Evolutionary conservation across 92 coral and sea anemone species (phyloP).

Genomic region (Ricordea florida): DNA sequence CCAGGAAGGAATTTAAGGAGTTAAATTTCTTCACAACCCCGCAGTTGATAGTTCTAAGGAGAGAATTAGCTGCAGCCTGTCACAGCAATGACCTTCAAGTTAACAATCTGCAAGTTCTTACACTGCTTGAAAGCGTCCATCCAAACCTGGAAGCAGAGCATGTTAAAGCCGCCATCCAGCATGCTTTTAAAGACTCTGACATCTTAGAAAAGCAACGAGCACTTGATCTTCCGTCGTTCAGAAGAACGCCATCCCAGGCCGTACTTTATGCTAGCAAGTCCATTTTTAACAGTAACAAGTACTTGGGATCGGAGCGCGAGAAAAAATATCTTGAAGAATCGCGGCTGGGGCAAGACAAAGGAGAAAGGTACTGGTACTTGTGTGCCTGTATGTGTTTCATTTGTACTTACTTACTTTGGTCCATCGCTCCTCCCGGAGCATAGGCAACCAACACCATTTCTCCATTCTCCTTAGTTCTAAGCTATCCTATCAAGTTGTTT

Average conservation of each 20-base stretch:
- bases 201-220: too few relatives aligned
- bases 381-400: too few relatives aligned
- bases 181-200: slow-evolving; percentile 13
- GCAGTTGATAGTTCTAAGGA: slow-evolving; percentile 70
- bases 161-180: slow-evolving; percentile 39
- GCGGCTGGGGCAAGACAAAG: too few relatives aligned
- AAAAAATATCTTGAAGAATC: not conserved
- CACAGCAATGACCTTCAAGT: slow-evolving; percentile 9
- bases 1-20: slow-evolving; percentile 44
- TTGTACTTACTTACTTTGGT: too few relatives aligned
- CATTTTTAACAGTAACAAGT: not conserved
- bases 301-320: not conserved
- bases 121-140: slow-evolving; percentile 71
- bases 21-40: slow-evolving; percentile 77
- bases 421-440: too few relatives aligned
- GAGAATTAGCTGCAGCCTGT: slow-evolving; percentile 63
- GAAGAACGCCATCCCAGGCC: not conserved
- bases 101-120: slow-evolving; percentile 49
- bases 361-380: too few relatives aligned
- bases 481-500: not conserved
- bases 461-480: not conserved
- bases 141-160: slow-evolving; percentile 40
- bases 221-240: slow-evolving; percentile 1
- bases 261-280: not conserved
- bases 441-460: not conserved